phyloP scores from a whole-genome alignment of 1,140 invertebrate species.

The Hycleus phaleratus region DNA sequence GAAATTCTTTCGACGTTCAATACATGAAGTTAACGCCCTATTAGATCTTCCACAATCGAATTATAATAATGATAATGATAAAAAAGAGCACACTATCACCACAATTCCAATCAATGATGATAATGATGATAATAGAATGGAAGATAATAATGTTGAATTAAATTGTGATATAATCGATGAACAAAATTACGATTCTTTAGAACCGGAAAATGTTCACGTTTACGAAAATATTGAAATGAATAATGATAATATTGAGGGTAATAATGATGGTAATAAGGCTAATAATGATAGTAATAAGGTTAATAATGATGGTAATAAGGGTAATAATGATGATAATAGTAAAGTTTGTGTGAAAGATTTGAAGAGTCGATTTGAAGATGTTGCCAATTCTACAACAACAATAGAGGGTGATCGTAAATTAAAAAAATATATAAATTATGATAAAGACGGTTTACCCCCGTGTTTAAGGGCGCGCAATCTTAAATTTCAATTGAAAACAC shows the following conservation, averaged over 20 bases:
- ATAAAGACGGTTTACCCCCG: conserved; percentile 43
- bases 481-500: conserved; percentile 55
- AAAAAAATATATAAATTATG: conserved; percentile 22
- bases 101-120: background rate
- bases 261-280: conserved; percentile 13
- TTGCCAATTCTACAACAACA: background rate
- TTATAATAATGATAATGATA: no score
- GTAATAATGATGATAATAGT: conserved; percentile 5
- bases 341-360: conserved; percentile 28
- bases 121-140: conserved; percentile 1
- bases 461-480: conserved; percentile 48
- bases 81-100: no score
- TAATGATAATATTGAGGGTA: conserved; percentile 15
- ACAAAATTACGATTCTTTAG: conserved; percentile 31
- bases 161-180: no score
- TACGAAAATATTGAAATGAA: conserved; percentile 31
- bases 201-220: conserved; percentile 24
- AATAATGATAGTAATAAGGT: conserved; percentile 12
- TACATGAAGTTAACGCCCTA: conserved; percentile 66
- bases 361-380: conserved; percentile 28
- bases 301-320: background rate
- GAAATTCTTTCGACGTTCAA: conserved; percentile 61
- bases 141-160: background rate
- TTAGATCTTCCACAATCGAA: conserved; percentile 32
- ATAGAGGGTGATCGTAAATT: background rate